A percentile compares a stretch with the other conserved stretches of the same genome.
phyloP scores from a whole-genome alignment of 2,888 invertebrate genomes.

The Lucinisca nassula region DNA sequence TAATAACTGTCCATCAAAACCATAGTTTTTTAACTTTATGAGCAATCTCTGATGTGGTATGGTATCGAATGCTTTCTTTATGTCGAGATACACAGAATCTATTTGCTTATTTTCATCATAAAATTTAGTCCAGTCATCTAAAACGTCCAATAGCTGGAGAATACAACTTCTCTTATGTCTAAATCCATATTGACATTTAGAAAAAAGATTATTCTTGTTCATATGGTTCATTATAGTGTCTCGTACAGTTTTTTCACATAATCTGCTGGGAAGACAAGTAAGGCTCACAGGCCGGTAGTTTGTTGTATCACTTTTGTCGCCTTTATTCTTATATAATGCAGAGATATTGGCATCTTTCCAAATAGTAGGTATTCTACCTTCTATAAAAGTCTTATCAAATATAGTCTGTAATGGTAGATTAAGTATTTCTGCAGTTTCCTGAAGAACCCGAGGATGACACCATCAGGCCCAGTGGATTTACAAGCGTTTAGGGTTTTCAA shows the following conservation, averaged over 20 bases:
- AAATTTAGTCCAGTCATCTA: conserved; percentile 1
- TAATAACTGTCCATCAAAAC: neutral
- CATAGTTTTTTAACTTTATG: neutral
- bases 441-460: neutral
- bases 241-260: conserved; percentile 14
- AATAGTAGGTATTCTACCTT: neutral
- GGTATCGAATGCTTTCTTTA: conserved; percentile 17
- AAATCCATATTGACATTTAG: conserved; percentile 23
- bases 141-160: conserved; percentile 10
- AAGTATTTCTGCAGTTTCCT: conserved; percentile 5
- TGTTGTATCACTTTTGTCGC: conserved; percentile 5
- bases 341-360: conserved; percentile 26
- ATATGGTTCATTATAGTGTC: conserved; percentile 13
- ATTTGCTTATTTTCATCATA: conserved; percentile 14
- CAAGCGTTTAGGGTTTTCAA: conserved; percentile 1
- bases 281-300: conserved; percentile 15
- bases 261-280: neutral
- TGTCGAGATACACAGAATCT: conserved; percentile 5
- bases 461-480: conserved; percentile 18
- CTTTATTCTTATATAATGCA: conserved; percentile 24
- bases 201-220: conserved; percentile 10
- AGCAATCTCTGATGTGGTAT: neutral
- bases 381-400: conserved; percentile 13
- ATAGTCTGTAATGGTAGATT: neutral
- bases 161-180: conserved; percentile 11